phyloP scores from a whole-genome alignment of 2,113 vertebrate species.

The Rhadina sibilatrix region DNA sequence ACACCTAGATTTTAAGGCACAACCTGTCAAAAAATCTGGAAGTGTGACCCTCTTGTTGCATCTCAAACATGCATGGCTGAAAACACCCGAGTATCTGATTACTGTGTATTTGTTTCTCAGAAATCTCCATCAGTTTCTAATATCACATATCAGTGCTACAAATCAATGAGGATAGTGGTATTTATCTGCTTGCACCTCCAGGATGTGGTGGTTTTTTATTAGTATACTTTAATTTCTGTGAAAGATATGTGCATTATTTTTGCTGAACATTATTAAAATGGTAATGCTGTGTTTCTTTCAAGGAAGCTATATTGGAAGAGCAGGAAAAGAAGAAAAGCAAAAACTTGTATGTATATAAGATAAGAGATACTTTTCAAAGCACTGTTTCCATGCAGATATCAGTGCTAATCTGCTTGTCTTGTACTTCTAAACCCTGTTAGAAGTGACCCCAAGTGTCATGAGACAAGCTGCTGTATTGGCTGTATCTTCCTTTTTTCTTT shows the following conservation, averaged over 20 bases:
- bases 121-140: neutral
- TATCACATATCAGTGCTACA: neutral
- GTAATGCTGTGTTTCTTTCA: slow-evolving; percentile 55
- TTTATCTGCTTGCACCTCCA: neutral
- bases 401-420: neutral
- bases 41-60: neutral
- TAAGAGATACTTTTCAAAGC: neutral
- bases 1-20: neutral
- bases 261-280: neutral
- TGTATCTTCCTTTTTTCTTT: neutral
- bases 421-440: neutral
- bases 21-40: neutral
- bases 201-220: neutral
- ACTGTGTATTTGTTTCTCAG: neutral
- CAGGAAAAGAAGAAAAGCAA: slow-evolving; percentile 95
- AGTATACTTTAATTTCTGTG: neutral
- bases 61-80: neutral
- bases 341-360: slow-evolving; percentile 84
- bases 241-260: neutral
- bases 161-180: neutral
- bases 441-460: neutral
- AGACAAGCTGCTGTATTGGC: neutral
- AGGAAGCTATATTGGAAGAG: slow-evolving; percentile 97
- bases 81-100: neutral
- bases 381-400: neutral